Evolutionary conservation across 2,888 invertebrate species (phyloP).

Genomic region (Lithophane ornitopus): DNA sequence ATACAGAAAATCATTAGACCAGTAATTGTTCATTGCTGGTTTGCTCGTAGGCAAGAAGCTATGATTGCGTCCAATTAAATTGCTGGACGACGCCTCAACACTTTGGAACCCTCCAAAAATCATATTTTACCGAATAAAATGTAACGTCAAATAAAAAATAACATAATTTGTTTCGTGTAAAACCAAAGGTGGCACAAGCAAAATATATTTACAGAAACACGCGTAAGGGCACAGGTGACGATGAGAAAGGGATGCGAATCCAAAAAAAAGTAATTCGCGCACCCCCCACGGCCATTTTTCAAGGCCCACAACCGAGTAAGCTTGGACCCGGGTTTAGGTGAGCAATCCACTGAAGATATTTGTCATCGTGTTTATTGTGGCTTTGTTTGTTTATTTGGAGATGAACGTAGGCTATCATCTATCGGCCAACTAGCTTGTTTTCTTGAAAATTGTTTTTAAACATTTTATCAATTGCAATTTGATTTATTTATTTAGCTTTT

Average conservation of each 20-base stretch:
- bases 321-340: constrained; percentile 61
- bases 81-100: background rate
- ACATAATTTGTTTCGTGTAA: constrained; percentile 29
- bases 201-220: constrained; percentile 53
- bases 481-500: background rate
- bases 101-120: too few relatives aligned
- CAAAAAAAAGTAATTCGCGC: constrained; percentile 69
- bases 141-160: background rate
- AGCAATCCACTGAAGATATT: constrained; percentile 33
- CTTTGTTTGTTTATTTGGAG: background rate
- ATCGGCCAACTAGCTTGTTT: background rate
- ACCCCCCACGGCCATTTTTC: constrained; percentile 70
- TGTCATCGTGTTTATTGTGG: constrained; percentile 8
- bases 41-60: too few relatives aligned
- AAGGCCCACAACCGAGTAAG: constrained; percentile 63
- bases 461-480: background rate
- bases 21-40: too few relatives aligned
- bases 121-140: too few relatives aligned
- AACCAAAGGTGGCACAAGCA: constrained; percentile 16
- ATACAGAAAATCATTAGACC: too few relatives aligned
- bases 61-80: background rate
- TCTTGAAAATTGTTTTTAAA: too few relatives aligned
- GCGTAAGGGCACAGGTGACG: constrained; percentile 66
- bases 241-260: constrained; percentile 69
- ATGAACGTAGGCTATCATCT: background rate